These are phyloP conservation scores for Cynopterus sphinx DNA, from an alignment of 2,797 vertebrate species.

Conservation along the genomic window DNA sequence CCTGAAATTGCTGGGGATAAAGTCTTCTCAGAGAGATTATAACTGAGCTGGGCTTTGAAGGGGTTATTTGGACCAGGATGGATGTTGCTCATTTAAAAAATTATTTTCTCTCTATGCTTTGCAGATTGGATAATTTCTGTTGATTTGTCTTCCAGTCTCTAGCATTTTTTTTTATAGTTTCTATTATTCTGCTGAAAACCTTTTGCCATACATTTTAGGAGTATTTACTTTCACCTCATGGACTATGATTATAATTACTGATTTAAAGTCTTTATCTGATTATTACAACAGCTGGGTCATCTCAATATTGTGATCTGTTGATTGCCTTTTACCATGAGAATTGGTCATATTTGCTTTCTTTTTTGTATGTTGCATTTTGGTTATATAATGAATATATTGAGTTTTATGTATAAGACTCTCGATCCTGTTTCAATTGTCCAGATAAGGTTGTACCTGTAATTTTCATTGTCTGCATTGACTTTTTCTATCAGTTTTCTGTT, in stretches of 20 bases:
- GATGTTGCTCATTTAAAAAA: not conserved
- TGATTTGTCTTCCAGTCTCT: not conserved
- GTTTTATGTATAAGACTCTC: not conserved
- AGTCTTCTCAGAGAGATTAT: not conserved
- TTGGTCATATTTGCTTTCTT: not conserved
- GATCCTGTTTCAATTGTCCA: not conserved
- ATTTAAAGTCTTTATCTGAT: not conserved
- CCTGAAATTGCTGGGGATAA: not conserved
- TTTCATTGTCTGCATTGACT: not conserved
- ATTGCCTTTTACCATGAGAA: slow-evolving; percentile 17
- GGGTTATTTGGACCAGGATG: not conserved
- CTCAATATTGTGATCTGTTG: not conserved
- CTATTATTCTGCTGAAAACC: not conserved
- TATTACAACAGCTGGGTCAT: not conserved
- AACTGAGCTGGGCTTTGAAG: not conserved
- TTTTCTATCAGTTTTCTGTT: not conserved
- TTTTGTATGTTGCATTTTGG: slow-evolving; percentile 20
- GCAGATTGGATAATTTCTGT: not conserved
- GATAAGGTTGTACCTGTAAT: not conserved
- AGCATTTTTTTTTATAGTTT: not conserved
- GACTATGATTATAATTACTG: not conserved
- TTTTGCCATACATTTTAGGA: not conserved
- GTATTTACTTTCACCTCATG: not conserved
- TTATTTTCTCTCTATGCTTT: not conserved
- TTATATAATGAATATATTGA: not conserved